A percentile compares a stretch with the other conserved stretches of the same genome.
These are phyloP conservation scores for Cephalophus harveyi DNA, from an alignment of 2,113 vertebrate genomes.

Conservation along the genomic window DNA sequence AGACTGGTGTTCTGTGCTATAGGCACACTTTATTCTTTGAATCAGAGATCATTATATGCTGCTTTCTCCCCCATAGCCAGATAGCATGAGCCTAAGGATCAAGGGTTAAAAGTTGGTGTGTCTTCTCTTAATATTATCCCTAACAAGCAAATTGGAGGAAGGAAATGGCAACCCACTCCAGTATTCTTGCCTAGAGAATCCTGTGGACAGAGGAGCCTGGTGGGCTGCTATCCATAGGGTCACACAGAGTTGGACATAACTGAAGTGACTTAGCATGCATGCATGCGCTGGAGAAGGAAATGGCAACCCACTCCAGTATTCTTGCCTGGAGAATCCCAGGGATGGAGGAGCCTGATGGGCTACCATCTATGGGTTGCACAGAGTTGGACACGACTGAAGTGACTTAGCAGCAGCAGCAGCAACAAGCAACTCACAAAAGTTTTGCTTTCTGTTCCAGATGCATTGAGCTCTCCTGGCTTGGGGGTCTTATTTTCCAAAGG, in stretches of 20 bases:
- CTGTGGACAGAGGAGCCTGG: accelerated
- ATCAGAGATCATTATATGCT: accelerated
- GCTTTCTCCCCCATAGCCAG: not conserved
- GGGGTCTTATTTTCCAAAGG: not conserved
- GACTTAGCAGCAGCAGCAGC: not conserved
- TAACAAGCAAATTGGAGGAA: not conserved
- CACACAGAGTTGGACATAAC: accelerated
- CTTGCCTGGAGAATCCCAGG: not conserved
- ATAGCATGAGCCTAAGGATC: not conserved
- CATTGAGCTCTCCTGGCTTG: not conserved
- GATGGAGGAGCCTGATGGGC: not conserved
- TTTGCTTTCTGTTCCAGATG: not conserved
- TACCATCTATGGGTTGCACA: not conserved
- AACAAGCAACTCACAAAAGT: not conserved
- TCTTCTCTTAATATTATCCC: not conserved
- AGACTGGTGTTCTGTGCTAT: not conserved
- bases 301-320: not conserved
- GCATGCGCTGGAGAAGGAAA: not conserved
- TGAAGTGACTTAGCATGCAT: not conserved
- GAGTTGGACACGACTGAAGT: accelerated
- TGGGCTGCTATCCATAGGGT: not conserved
- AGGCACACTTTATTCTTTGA: not conserved
- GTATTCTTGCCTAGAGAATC: not conserved
- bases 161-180: not conserved
- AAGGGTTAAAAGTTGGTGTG: not conserved